Conservation (phyloP, 2,797 vertebrate genomes). For the Xerus rutilus region DNA sequence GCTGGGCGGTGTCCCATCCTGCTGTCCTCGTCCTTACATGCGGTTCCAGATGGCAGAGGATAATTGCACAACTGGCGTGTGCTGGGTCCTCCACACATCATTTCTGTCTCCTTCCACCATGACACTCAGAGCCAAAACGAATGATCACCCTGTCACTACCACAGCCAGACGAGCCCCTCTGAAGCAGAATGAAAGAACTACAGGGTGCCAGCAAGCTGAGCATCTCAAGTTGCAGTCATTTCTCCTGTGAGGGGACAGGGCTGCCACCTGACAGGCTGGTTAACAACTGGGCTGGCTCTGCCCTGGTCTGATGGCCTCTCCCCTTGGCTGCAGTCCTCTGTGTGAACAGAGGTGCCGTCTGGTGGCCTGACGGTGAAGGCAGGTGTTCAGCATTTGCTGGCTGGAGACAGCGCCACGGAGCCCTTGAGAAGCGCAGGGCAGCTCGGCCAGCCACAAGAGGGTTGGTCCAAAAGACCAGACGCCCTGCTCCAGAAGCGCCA, state of each 20-base stretch:
- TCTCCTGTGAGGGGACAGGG: background rate
- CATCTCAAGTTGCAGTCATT: background rate
- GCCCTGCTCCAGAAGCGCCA: background rate
- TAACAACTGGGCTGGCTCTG: conserved; percentile 7
- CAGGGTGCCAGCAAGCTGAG: background rate
- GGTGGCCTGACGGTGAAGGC: conserved; percentile 68
- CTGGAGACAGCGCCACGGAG: conserved; percentile 47
- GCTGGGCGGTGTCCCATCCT: background rate
- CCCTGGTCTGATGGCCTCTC: background rate
- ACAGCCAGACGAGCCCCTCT: background rate
- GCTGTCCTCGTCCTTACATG: background rate
- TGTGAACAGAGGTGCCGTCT: conserved; percentile 18
- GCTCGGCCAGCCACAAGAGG: conserved; percentile 51
- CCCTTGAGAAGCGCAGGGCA: conserved; percentile 69
- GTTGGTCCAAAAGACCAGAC: background rate
- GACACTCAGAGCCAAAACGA: conserved; percentile 47
- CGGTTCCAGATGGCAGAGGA: background rate
- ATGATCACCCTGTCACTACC: conserved; percentile 26
- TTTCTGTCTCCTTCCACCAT: background rate
- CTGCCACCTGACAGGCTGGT: conserved; percentile 8
- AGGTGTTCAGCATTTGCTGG: conserved; percentile 72
- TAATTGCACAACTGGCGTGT: background rate
- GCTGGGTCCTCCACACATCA: background rate
- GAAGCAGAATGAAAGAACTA: conserved; percentile 39
- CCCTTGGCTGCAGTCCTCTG: conserved; percentile 25